These are phyloP conservation scores for Trematomus loennbergii DNA, from an alignment of 2,113 vertebrate genomes.

Conservation along the genomic window DNA sequence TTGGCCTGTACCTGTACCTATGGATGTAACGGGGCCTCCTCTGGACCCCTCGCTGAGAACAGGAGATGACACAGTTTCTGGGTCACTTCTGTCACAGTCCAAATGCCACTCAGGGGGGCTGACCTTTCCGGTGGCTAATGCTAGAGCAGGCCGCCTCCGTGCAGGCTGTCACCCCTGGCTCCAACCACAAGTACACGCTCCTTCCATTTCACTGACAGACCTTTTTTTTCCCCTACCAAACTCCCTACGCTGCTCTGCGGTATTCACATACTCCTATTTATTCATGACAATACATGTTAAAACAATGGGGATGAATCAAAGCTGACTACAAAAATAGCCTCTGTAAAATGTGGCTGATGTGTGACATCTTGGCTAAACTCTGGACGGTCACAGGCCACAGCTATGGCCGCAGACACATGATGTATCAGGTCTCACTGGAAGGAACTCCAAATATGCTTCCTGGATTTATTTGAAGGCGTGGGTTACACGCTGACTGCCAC, in stretches of 20 bases:
- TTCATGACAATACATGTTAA: slow-evolving; percentile 48
- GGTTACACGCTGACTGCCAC: slow-evolving; percentile 44
- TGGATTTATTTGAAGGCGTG: slow-evolving; percentile 57
- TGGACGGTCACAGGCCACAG: slow-evolving; percentile 28
- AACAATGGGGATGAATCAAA: slow-evolving; percentile 51
- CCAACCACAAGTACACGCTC: slow-evolving; percentile 33
- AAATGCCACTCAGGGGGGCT: slow-evolving; percentile 78
- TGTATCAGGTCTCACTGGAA: slow-evolving; percentile 62
- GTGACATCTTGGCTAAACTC: slow-evolving; percentile 50
- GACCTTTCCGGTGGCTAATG: slow-evolving; percentile 77
- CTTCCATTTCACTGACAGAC: slow-evolving; percentile 25
- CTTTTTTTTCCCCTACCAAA: background rate
- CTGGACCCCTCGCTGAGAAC: slow-evolving; percentile 61
- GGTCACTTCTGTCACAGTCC: slow-evolving; percentile 78
- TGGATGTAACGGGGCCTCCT: slow-evolving; percentile 41
- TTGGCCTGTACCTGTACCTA: slow-evolving; percentile 46
- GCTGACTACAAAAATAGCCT: slow-evolving; percentile 53
- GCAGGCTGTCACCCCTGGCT: slow-evolving; percentile 65
- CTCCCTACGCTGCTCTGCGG: background rate
- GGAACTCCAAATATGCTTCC: slow-evolving; percentile 66
- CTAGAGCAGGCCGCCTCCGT: slow-evolving; percentile 46
- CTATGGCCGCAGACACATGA: slow-evolving; percentile 35
- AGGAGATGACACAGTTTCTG: slow-evolving; percentile 74
- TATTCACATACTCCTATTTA: slow-evolving; percentile 33
- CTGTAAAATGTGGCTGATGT: slow-evolving; percentile 54